A percentile compares a stretch with the other conserved stretches of the same genome.
phyloP scores from a whole-genome alignment of 1,140 invertebrate species.

The Aporrectodea caliginosa region DNA sequence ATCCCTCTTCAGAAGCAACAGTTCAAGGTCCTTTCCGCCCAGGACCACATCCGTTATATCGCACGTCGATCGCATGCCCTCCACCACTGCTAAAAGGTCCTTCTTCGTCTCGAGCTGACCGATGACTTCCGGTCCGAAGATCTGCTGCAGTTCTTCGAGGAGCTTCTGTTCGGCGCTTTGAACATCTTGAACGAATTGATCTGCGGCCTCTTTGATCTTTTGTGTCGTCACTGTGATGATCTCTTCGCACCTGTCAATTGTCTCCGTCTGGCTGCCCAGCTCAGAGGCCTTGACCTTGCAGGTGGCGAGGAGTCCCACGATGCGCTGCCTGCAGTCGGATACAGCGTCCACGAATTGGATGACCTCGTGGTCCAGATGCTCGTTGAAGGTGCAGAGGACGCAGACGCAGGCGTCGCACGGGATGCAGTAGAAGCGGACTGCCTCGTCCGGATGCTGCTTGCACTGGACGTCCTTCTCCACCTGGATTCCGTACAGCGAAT shows the following conservation, averaged over 20 bases:
- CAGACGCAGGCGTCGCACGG: conserved; percentile 53
- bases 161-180: conserved; percentile 49
- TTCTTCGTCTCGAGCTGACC: conserved; percentile 48
- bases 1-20: conserved; percentile 53
- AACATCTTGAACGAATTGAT: conserved; percentile 50
- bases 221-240: conserved; percentile 49
- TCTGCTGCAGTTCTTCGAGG: conserved; percentile 51
- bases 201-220: conserved; percentile 48
- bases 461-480: conserved; percentile 52
- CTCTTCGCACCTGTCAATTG: conserved; percentile 40
- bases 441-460: conserved; percentile 51
- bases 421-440: conserved; percentile 55
- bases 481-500: conserved; percentile 53
- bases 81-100: conserved; percentile 50
- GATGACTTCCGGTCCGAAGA: conserved; percentile 53
- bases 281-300: conserved; percentile 42
- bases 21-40: conserved; percentile 51
- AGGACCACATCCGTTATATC: conserved; percentile 53
- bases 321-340: conserved; percentile 41
- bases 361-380: conserved; percentile 54
- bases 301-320: conserved; percentile 42
- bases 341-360: conserved; percentile 52
- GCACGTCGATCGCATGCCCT: conserved; percentile 50
- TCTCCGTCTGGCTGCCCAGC: conserved; percentile 47
- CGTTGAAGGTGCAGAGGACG: conserved; percentile 55